Evolutionary conservation across 2,888 invertebrate species (phyloP).

Genomic region (Ceriagrion tenellum): DNA sequence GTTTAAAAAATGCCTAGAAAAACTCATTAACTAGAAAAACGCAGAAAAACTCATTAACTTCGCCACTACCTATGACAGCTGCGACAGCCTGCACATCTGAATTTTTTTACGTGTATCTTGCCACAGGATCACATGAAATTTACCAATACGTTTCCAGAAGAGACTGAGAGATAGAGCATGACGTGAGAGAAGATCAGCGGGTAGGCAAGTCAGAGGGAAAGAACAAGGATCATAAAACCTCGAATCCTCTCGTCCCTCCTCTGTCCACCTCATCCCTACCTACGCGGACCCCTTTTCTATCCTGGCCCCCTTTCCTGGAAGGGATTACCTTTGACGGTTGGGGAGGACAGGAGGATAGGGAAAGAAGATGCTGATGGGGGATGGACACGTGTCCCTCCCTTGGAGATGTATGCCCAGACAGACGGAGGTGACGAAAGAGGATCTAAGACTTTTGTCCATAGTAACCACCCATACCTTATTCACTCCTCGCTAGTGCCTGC

Average conservation of each 20-base stretch:
- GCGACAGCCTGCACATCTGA: too few relatives aligned
- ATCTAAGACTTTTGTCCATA: neutral
- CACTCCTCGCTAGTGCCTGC: neutral
- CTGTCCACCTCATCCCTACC: too few relatives aligned
- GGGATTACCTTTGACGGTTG: neutral
- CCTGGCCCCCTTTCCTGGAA: neutral
- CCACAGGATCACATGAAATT: too few relatives aligned
- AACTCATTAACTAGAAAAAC: too few relatives aligned
- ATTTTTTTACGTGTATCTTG: too few relatives aligned
- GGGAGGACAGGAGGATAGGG: neutral
- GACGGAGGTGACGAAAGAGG: neutral
- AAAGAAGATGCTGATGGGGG: neutral
- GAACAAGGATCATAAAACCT: neutral
- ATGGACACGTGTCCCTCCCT: conserved; percentile 14
- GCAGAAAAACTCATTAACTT: too few relatives aligned
- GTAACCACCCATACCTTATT: neutral
- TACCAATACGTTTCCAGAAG: too few relatives aligned
- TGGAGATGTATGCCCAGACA: neutral
- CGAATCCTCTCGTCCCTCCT: neutral
- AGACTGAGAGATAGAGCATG: neutral
- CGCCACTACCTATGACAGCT: too few relatives aligned
- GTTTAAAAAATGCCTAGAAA: too few relatives aligned
- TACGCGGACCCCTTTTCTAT: neutral
- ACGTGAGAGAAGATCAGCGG: neutral
- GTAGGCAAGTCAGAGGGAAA: neutral